Conservation (phyloP, 2,113 vertebrate species). For the Thalassarche chlororhynchos region DNA sequence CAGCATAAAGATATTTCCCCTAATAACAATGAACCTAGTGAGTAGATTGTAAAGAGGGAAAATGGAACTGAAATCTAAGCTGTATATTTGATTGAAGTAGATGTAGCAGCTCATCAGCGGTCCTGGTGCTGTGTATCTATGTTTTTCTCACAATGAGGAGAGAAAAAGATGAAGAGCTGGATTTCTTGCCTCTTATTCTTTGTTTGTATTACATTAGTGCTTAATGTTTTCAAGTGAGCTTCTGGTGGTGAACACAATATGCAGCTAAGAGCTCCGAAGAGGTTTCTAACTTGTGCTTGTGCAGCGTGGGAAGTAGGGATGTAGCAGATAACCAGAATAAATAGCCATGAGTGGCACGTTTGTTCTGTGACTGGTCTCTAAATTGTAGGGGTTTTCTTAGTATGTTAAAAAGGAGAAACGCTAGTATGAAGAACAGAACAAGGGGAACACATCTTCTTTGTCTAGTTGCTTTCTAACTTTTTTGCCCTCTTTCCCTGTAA, state of each 20-base stretch:
- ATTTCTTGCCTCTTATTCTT: neutral
- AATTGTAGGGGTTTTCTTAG: neutral
- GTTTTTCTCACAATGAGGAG: neutral
- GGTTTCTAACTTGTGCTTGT: neutral
- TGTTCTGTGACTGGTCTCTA: neutral
- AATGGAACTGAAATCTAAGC: neutral
- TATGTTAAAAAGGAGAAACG: neutral
- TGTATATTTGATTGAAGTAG: neutral
- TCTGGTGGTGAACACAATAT: neutral
- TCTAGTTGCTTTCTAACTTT: neutral
- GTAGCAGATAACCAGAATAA: neutral
- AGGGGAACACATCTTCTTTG: neutral
- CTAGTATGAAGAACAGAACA: neutral
- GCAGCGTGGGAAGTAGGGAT: neutral
- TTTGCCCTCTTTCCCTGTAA: neutral
- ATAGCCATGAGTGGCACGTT: rapidly evolving
- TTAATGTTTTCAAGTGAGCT: neutral
- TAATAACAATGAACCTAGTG: neutral
- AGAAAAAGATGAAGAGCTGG: neutral
- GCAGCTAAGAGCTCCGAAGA: neutral
- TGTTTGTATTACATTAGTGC: neutral
- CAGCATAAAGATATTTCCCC: neutral
- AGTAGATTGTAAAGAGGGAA: neutral
- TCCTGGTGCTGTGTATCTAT: neutral
- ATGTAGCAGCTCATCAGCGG: neutral